phyloP scores from a whole-genome alignment of 2,113 vertebrate genomes.

The Varanus salvator region DNA sequence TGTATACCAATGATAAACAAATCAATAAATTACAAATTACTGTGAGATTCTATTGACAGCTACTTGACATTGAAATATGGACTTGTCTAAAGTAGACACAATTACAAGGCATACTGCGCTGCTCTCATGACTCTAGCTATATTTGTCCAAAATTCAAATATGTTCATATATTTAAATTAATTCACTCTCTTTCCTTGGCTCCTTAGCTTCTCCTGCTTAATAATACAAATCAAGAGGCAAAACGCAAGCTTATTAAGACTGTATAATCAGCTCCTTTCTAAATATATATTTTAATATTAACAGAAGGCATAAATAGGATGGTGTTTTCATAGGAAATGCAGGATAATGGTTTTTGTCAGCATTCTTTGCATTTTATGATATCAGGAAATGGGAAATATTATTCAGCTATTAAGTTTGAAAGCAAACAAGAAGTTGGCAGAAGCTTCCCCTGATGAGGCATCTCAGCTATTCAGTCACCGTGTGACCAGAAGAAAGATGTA shows the following conservation, averaged over 20 bases:
- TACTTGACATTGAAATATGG: constrained; percentile 16
- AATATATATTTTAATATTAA: constrained; percentile 20
- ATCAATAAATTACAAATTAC: constrained; percentile 8
- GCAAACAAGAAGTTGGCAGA: background rate
- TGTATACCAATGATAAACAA: background rate
- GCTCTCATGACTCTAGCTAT: background rate
- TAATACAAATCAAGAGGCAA: constrained; percentile 24
- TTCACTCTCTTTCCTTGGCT: background rate
- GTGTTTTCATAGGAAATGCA: constrained; percentile 8
- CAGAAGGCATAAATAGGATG: background rate
- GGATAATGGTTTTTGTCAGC: background rate
- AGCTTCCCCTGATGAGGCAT: background rate
- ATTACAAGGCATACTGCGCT: background rate
- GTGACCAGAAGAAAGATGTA: background rate
- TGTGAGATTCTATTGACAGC: background rate
- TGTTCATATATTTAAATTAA: background rate
- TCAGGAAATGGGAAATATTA: background rate
- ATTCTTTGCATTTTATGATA: constrained; percentile 8
- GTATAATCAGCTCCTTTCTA: constrained; percentile 22
- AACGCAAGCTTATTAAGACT: constrained; percentile 14
- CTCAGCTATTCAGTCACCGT: background rate
- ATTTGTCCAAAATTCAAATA: constrained; percentile 23
- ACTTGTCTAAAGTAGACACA: background rate
- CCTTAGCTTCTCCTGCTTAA: background rate
- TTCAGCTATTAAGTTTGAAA: constrained; percentile 1